Evolutionary conservation across 2,888 invertebrate species (phyloP), one percentile per base, ranked within the genome.

Genomic region (Scaptomyza polygonia): DNA sequence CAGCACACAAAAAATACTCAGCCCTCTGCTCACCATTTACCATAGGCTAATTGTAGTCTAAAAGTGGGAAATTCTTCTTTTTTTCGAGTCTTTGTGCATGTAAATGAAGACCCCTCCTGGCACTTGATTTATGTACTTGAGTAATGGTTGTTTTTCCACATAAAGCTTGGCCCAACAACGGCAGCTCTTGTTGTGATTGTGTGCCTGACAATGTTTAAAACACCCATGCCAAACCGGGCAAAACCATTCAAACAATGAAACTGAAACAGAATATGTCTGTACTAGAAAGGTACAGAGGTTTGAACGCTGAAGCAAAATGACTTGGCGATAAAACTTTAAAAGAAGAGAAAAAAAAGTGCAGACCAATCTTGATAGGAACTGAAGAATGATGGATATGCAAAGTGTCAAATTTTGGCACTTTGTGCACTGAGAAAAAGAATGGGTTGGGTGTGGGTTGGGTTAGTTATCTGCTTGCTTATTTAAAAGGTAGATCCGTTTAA

Each of bases 71-170:
- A 62, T 74, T 78, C 48, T 59, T 48, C 32, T 78, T 45, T 16
- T 32, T 48, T 18, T 34, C 29, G 47, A 51, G 59, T 62, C 49
- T 39, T 48, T 52, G 61, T 45, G 56, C 47, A 63, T 71, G 61
- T 54, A 80, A 77, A 79, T 83, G 64, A 72, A 67, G 67, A 67
- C 36, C 36, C 36, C 68, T 48, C 32, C 72, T 45, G 68, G 45
- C 72, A 52, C 65, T 80, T 79, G 86, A 80, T 80, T 80, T 80
- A 83, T 76, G 54, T 47, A 64, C 65, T 71, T 63, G 66, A 80
- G 74, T 83, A 86, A 83, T 83, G 87, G 74, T 25, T 42, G 47
- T 55, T 40, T 40, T 5, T 9, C 3, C 45, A 55, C 55, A 66
- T 51, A 68, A 59, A 66, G 45, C 54, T 36, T 29, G 30, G 8